Evolutionary conservation across 1,140 invertebrate genomes (phyloP), one percentile per base, ranked within the genome.

Genomic region (Neuroterus valhalla): DNA sequence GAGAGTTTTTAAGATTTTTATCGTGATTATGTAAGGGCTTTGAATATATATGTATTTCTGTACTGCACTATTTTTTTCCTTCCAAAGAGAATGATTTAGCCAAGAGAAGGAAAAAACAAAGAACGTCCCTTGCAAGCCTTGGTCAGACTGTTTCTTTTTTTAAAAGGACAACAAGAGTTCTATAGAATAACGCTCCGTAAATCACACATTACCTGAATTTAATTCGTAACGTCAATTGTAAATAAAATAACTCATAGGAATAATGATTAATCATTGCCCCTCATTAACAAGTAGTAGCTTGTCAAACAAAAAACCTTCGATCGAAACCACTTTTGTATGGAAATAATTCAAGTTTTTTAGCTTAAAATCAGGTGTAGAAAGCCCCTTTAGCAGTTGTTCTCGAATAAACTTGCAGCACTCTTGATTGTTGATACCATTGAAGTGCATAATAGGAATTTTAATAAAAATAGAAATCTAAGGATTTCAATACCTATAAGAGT

Each of bases 161-260:
- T 14, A 14, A 15, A 55, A 55, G 52, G 15, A 55, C 26, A 31
- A 23, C 23, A 14, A 31, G 55, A 15, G 55, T 62, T 62, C 31
- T 38, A 62, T 38, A 62, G 31, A 55, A 55, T 14, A 21, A 55
- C 46, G 66, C 70, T 38, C 19, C 50, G 68, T 74, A 75, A 31
- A 48, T 52, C 72, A 77, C 69, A 55, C 78, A 80, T 82, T 80
- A 83, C 81, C 81, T 83, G 81, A 83, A 73, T 75, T 72, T 83
- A 78, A 72, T 71, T 71, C 44, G 75, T 73, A 81, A 70, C 74
- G 71, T 80, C 75, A 76, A 78, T 76, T 86, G 84, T 86, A 84
- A 85, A 86, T 86, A 84, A 84, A 81, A 67, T 81, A 82, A 76
- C 68, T 17, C 72, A 26, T 84, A 62, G 55, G 31, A 21, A 26